A percentile compares a stretch with the other conserved stretches of the same genome.
phyloP scores from a whole-genome alignment of 1,140 invertebrate genomes.

The Palaemon carinicauda region DNA sequence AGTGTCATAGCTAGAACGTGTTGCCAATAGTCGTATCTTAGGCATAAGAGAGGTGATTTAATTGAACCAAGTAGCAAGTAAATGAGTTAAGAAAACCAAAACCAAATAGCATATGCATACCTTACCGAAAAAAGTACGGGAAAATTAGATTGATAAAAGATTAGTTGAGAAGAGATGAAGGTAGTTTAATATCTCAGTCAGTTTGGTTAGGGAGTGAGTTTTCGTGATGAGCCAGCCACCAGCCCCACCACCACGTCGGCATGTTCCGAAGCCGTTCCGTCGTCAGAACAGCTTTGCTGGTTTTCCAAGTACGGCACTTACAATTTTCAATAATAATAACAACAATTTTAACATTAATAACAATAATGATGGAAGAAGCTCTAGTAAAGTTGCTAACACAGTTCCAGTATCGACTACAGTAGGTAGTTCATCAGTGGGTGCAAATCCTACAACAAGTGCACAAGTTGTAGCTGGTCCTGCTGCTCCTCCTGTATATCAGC shows the following conservation, averaged over 20 bases:
- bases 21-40: too few species aligned
- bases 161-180: too few species aligned
- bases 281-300: slow-evolving; percentile 59
- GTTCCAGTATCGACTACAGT: background rate
- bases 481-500: slow-evolving; percentile 30
- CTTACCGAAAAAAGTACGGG: too few species aligned
- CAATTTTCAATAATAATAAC: slow-evolving; percentile 44
- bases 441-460: background rate
- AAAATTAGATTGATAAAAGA: too few species aligned
- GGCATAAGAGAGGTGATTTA: too few species aligned
- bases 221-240: slow-evolving; percentile 45
- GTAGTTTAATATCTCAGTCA: too few species aligned
- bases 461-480: background rate
- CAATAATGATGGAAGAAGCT: slow-evolving; percentile 33
- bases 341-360: slow-evolving; percentile 25
- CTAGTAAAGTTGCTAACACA: background rate
- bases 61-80: too few species aligned
- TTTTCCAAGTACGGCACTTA: slow-evolving; percentile 50
- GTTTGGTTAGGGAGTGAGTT: too few species aligned
- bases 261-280: slow-evolving; percentile 47
- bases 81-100: too few species aligned
- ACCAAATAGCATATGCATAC: too few species aligned
- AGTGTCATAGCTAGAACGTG: too few species aligned
- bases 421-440: background rate
- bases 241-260: slow-evolving; percentile 40